Conservation (phyloP, 2,797 vertebrate genomes). For the Danio aesculapii region DNA sequence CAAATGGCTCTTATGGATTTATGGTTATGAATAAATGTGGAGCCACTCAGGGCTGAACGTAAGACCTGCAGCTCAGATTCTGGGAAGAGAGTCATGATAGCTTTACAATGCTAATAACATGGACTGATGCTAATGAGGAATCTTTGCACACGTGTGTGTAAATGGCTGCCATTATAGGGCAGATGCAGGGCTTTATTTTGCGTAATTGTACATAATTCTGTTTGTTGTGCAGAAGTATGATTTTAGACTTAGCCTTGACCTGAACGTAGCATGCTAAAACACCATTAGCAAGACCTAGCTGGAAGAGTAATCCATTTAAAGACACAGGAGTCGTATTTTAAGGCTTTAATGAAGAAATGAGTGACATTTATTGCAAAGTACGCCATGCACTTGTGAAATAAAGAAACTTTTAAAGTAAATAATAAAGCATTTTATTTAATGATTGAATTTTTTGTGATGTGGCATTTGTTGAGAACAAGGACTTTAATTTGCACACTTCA, state of each 20-base stretch:
- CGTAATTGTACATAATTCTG: background rate
- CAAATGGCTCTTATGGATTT: slow-evolving; percentile 46
- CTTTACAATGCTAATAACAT: slow-evolving; percentile 15
- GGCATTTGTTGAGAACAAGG: too few relatives aligned
- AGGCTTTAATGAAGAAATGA: too few relatives aligned
- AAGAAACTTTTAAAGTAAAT: too few relatives aligned
- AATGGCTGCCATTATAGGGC: background rate
- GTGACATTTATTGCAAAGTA: too few relatives aligned
- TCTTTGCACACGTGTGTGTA: background rate
- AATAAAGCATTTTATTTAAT: too few relatives aligned
- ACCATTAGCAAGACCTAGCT: background rate
- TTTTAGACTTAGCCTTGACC: background rate
- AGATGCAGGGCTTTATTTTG: background rate
- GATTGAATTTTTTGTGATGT: too few relatives aligned
- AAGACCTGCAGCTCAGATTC: slow-evolving; percentile 10
- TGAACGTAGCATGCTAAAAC: slow-evolving; percentile 4
- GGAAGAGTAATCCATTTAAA: background rate
- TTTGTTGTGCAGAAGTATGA: background rate
- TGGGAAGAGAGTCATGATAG: slow-evolving; percentile 30
- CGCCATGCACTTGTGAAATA: too few relatives aligned
- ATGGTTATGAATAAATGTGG: slow-evolving; percentile 53
- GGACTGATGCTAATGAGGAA: slow-evolving; percentile 19
- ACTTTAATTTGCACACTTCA: too few relatives aligned
- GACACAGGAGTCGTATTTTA: background rate
- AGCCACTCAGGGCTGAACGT: slow-evolving; percentile 37